Evolutionary conservation across 2,797 vertebrate genomes (phyloP), one percentile per base, ranked within the genome.

Genomic region (Cirrhinus molitorella): DNA sequence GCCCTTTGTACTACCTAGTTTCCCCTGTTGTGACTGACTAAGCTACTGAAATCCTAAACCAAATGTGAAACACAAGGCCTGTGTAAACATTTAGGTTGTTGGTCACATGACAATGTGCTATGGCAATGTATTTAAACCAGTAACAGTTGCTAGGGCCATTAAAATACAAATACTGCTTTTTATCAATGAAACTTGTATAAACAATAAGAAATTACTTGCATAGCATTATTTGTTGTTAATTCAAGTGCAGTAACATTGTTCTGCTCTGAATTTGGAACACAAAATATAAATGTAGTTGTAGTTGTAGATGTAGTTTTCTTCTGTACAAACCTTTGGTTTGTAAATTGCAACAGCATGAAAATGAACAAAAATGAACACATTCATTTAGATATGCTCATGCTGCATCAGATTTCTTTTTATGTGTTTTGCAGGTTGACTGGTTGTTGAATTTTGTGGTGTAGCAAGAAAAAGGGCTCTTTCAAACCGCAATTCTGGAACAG

Each of bases 31-130:
- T 81, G 85, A 85, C 86, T 89, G 86, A 84, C 85, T 91, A 86
- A 88, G 85, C 85, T 70, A 83, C 85, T 90, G 91, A 91, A 92
- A 94, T 84, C 87, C 80, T 91, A 91, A 93, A 88, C 85, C 11
- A 85, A 57, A 87, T 85, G 83, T 90, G 86, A 88, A 86, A 79
- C 78, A 87, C 67, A 83, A 86, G 73, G 85, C 83, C 51, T 57
- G 80, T 77, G 82, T 76, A 87, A 86, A 84, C 83, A 81, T 86
- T 80, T 47, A 70, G 80, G 75, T 55, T 88, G 68, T 57, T 45
- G 31, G 83, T 86, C 83, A 53, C 25, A 76, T 80, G 81, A 59
- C 65, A 25, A 51, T n/a, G 59, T 49, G 65, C 25, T 83, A 80
- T 85, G 88, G 65, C 66, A 61, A 82, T 79, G 49, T 43, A 45